Base-by-base conservation (phyloP, 2,113 vertebrate species). In the Arothron firmamentum region DNA sequence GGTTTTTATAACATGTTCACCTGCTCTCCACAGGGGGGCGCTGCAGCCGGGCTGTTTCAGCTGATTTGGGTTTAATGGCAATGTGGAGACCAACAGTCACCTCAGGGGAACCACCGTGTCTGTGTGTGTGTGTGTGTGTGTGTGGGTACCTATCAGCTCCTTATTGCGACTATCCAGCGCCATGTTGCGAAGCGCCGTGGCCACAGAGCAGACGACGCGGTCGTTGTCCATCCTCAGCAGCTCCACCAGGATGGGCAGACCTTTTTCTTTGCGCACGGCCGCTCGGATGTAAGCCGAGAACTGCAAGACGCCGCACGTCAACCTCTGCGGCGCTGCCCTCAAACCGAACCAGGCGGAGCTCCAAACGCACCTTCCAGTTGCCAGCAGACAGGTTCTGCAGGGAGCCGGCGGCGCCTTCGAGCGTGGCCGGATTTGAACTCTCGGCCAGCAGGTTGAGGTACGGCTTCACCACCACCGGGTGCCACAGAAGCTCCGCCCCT, bases 351-450 rank as follows among this genome's bases (percentile, higher is more conserved):
- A 4, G 52, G 4, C 6, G 21, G 16, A 16, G 17, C 16, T 8
- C 16, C 15, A n/a, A n/a, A 9, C 23, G 15, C 31, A 86, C 97
- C 95, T 98, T 98, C 97, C 96, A 98, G 85, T 95, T 97, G 53
- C 97, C 96, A 0, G 97, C 97, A 14, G 96, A 98, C 42, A 99
- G 94, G 78, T 99, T 99, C 83, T 99, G 97, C 66, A 99, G 92
- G 2, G 97, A 97, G 14, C 97, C 97, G 0, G 97, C 97, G 4
- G 97, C 96, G 50, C 97, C 96, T 86, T 99, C 97, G 56, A 99
- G 90, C 3, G 97, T 99, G 60, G 96, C 95, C 0, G 96, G 95
- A 69, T 98, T 99, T 77, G 96, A 99, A 87, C 97, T 98, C 85
- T 99, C 96, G 3, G 97, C 95, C 56, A 99, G 89, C 51, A 99